Evolutionary conservation across 2,888 invertebrate genomes (phyloP), one percentile per base, ranked within the genome.

Genomic region (Himalopsyche anomala): DNA sequence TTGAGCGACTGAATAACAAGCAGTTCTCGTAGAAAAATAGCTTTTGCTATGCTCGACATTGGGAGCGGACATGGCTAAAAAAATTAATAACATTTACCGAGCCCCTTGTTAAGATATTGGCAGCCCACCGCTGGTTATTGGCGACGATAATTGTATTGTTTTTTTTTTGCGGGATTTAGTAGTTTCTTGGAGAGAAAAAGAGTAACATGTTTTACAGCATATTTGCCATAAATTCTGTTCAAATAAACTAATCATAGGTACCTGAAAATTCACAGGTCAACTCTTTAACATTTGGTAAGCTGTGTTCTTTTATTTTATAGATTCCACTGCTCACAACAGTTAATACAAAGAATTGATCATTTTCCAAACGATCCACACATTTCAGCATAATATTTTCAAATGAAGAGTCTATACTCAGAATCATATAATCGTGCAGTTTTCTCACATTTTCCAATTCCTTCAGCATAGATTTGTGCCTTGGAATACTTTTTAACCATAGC

Each of bases 281-380:
- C 11, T 54, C 56, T 19, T 51, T 81, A 3, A 83, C 12, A 40
- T 83, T 69, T n/a, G 86, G 86, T 69, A 86, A 51, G 42, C 86
- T 86, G 79, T 86, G 86, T 69, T 86, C 83, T 19, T 51, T 83
- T 4, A 86, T 81, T 54, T 69, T 62, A 74, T 81, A 83, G 42
- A 69, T 83, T 8, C 81, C 83, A 74, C 69, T 42, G 9, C 81
- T 62, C 81, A 83, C 83, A 19, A 51, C n/a, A 38, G 45, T 42
- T 51, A 83, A 62, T 74, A 69, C 8, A 12, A 86, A 83, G 51
- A 62, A 83, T 19, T 86, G 86, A 56, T 81, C 51, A 17, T 81
- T 83, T n/a, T 79, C 79, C 12, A 86, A 28, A 4, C 38, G 38
- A 54, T 83, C 83, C 38, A 69, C 17, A 38, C 55, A 40, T 81